Percentiles rank a stretch among this genome's conserved stretches.
Evolutionary conservation across 2,113 vertebrate species (phyloP).

Genomic region (Nyctibius bracteatus): DNA sequence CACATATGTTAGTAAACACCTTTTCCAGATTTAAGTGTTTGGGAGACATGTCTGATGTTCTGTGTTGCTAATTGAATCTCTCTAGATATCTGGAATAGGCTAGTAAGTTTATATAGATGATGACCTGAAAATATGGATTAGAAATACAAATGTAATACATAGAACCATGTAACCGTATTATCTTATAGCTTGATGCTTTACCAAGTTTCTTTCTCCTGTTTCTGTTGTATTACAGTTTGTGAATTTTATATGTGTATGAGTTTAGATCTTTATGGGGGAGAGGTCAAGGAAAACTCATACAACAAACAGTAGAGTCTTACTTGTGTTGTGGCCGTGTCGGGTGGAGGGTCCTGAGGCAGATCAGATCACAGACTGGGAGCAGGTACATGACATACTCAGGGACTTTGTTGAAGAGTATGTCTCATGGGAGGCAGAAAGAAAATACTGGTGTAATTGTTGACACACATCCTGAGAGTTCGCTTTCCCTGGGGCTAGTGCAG

Average conservation of each 20-base stretch:
- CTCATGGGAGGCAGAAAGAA: not conserved
- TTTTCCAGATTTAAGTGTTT: not conserved
- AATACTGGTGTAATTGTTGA: not conserved
- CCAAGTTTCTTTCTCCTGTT: not conserved
- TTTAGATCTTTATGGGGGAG: not conserved
- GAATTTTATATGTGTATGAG: not conserved
- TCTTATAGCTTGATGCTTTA: not conserved
- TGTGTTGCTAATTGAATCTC: not conserved
- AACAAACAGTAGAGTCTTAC: not conserved
- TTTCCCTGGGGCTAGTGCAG: not conserved
- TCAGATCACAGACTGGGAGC: not conserved
- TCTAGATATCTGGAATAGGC: not conserved
- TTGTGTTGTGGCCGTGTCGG: not conserved
- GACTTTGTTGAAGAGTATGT: not conserved
- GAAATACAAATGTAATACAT: not conserved
- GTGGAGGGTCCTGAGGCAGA: not conserved
- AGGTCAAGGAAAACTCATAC: not conserved
- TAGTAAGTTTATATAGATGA: not conserved
- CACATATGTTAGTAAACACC: not conserved
- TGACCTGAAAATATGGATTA: not conserved
- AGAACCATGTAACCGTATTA: not conserved
- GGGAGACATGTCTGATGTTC: not conserved
- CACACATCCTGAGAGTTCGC: not conserved
- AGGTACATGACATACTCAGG: not conserved
- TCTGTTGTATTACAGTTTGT: not conserved